Percentiles rank a stretch among this genome's conserved stretches.
Conservation (phyloP, 2,797 vertebrate species). For the Phrynocephalus vlangalii region DNA sequence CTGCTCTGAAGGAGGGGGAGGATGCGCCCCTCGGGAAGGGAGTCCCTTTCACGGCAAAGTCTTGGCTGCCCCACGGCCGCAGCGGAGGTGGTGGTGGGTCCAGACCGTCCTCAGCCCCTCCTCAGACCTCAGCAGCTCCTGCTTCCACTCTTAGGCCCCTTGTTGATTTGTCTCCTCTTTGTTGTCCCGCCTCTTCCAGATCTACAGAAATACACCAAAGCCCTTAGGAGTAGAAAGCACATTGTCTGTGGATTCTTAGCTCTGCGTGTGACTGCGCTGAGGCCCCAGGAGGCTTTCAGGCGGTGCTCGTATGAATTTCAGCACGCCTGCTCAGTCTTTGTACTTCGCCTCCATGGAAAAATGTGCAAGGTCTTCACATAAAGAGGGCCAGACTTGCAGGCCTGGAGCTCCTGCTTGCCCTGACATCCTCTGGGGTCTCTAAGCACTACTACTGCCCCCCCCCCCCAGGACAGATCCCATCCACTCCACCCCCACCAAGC, state of each 20-base stretch:
- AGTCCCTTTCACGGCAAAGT: no score
- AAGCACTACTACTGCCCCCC: no score
- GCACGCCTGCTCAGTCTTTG: not conserved
- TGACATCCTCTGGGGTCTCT: not conserved
- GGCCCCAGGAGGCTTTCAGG: not conserved
- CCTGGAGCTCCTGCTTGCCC: rapidly evolving
- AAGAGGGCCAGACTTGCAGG: not conserved
- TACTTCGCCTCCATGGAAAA: no score
- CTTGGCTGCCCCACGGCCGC: no score
- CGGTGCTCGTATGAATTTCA: not conserved
- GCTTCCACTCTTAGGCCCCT: slow-evolving; percentile 75
- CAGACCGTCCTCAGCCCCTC: not conserved
- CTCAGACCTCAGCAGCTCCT: no score
- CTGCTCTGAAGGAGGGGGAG: no score
- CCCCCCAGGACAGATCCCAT: not conserved
- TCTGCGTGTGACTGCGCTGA: not conserved
- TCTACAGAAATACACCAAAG: slow-evolving; percentile 75
- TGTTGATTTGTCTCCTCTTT: slow-evolving; percentile 85
- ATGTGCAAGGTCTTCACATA: not conserved
- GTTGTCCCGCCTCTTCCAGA: slow-evolving; percentile 92
- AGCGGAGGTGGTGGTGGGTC: no score
- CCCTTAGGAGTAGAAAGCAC: rapidly evolving
- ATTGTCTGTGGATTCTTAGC: rapidly evolving
- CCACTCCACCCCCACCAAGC: rapidly evolving
- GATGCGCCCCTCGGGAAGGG: no score